phyloP scores from a whole-genome alignment of 1,140 invertebrate genomes.

The Teleogryllus occipitalis region DNA sequence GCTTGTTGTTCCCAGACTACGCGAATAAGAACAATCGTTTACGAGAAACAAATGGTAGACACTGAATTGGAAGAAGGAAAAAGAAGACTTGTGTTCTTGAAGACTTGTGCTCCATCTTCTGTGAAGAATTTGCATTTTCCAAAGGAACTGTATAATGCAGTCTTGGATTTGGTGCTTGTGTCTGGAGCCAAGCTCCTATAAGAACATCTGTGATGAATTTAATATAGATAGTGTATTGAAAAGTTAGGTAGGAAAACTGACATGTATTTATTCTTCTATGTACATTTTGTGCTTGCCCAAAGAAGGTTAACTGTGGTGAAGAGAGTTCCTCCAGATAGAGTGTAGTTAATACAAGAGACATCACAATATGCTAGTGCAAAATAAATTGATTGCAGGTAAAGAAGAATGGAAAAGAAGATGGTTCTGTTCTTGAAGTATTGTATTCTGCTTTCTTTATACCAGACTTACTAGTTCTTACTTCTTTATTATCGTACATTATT shows the following conservation, averaged over 20 bases:
- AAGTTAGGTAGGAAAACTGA: neutral
- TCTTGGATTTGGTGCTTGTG: neutral
- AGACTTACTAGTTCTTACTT: neutral
- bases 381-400: neutral
- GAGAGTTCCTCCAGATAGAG: neutral
- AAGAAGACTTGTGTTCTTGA: neutral
- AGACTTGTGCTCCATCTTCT: conserved; percentile 3
- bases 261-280: neutral
- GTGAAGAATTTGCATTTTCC: neutral
- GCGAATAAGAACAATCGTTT: neutral
- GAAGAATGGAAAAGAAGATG: neutral
- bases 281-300: neutral
- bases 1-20: neutral
- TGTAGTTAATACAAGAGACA: neutral
- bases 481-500: neutral
- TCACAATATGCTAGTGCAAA: neutral
- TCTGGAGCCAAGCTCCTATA: neutral
- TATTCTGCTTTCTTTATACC: neutral
- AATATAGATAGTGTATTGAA: neutral
- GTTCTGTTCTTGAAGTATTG: neutral
- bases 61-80: neutral
- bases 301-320: neutral
- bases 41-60: neutral
- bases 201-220: neutral
- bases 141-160: neutral